phyloP scores from a whole-genome alignment of 2,113 vertebrate species.

The Cololabis saira region DNA sequence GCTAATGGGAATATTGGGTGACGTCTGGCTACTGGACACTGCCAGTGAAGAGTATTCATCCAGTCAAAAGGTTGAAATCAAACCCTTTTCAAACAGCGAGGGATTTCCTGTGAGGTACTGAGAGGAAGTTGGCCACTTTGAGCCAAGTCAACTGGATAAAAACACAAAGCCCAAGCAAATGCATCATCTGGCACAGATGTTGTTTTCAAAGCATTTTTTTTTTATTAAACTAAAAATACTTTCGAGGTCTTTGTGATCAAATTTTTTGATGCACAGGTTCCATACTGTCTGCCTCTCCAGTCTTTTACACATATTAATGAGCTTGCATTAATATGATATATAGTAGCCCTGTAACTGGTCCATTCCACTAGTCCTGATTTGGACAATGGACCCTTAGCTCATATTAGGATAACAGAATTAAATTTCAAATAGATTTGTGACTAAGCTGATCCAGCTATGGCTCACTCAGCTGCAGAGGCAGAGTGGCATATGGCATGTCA shows the following conservation, averaged over 20 bases:
- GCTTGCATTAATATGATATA: constrained; percentile 60
- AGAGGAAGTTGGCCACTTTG: constrained; percentile 33
- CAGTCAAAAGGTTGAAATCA: constrained; percentile 62
- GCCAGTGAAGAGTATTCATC: constrained; percentile 53
- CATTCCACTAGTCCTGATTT: constrained; percentile 66
- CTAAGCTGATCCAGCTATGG: constrained; percentile 56
- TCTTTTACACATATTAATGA: constrained; percentile 57
- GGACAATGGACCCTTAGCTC: constrained; percentile 68
- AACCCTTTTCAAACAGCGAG: constrained; percentile 54
- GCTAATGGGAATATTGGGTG: constrained; percentile 75
- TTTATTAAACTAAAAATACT: constrained; percentile 4
- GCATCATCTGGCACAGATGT: constrained; percentile 8
- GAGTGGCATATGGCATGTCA: constrained; percentile 76
- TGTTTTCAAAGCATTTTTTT: constrained; percentile 17
- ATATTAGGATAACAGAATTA: constrained; percentile 78
- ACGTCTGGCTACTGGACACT: constrained; percentile 62
- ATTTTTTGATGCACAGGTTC: constrained; percentile 47
- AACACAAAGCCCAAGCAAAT: neutral
- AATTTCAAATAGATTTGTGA: constrained; percentile 77
- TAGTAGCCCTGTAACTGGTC: constrained; percentile 54
- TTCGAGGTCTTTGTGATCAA: constrained; percentile 8
- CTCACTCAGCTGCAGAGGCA: constrained; percentile 69
- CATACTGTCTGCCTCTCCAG: constrained; percentile 53
- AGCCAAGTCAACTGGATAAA: constrained; percentile 9
- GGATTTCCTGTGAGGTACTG: constrained; percentile 47